These are phyloP conservation scores for Carterocephalus palaemon DNA, from an alignment of 2,888 invertebrate species.

Conservation along the genomic window DNA sequence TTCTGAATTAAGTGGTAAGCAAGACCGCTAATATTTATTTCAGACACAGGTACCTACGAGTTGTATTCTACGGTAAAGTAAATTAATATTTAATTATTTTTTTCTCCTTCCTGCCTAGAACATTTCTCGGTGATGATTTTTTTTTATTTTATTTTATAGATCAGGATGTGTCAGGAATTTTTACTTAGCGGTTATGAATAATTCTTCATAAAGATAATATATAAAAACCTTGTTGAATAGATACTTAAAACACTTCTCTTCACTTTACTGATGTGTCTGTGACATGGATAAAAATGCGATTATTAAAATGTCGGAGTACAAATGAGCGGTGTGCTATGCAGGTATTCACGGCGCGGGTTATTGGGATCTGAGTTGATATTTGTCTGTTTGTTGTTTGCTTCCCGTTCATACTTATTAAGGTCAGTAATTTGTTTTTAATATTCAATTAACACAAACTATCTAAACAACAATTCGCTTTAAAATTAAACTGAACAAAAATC, in stretches of 20 bases:
- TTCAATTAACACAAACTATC: not conserved
- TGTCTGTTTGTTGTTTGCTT: not conserved
- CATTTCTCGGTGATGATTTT: not conserved
- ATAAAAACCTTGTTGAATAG: too few relatives aligned
- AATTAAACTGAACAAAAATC: too few relatives aligned
- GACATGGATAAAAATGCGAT: constrained; percentile 62
- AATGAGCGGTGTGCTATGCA: constrained; percentile 63
- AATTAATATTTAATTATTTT: not conserved
- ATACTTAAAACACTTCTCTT: too few relatives aligned
- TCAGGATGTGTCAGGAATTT: too few relatives aligned
- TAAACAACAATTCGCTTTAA: too few relatives aligned
- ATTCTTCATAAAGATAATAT: too few relatives aligned
- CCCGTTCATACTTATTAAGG: not conserved
- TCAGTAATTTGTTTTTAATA: not conserved
- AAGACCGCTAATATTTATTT: too few relatives aligned
- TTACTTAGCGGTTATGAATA: too few relatives aligned
- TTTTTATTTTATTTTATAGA: not conserved
- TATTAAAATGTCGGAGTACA: constrained; percentile 72
- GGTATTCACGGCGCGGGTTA: constrained; percentile 67
- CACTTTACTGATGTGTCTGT: constrained; percentile 31
- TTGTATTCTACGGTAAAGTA: not conserved
- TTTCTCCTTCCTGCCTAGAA: not conserved
- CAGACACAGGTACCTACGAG: too few relatives aligned
- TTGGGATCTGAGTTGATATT: constrained; percentile 37
- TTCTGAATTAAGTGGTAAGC: too few relatives aligned